Evolutionary conservation across 2,888 invertebrate species (phyloP), one percentile per base, ranked within the genome.

Genomic region (Andrena camellia): DNA sequence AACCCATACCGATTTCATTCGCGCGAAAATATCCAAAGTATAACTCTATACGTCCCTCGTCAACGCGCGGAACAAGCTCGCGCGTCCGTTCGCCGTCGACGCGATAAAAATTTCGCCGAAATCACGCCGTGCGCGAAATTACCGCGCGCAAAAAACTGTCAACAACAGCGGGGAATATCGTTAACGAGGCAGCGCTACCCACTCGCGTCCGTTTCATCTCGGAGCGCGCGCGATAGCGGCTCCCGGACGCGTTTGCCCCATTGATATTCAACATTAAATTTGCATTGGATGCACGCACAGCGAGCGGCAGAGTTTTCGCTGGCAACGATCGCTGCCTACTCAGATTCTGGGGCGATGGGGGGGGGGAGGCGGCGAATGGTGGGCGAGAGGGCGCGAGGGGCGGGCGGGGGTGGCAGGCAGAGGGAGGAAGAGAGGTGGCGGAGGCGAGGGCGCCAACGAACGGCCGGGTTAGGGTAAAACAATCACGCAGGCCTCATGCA

Each of bases 401-500:
- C 6, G 0, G 31, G 52, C 26, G 54, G 63, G 33, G 48, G 52
- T 60, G 26, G 23, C 35, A 3, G 42, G 48, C 50, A 59, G 67
- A 17, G 17, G 1, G 42, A 17, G 13, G 42, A 42, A 42, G 42
- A 42, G 74, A 67, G 67, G 33, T 31, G 50, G 52, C 52, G 52
- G 26, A 48, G 48, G 68, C 42, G 73, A 59, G 50, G 78, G 75
- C 50, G 76, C 77, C 57, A 64, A 69, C 70, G 68, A 69, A 29
- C 73, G 78, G 84, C 81, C 42, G 92, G 91, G 91, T 90, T 89
- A 90, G 93, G 92, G 91, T 92, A 93, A 93, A 93, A 94, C 93
- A 93, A 94, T 94, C 93, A 93, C 92, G 92, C 92, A 92, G 92
- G 92, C 91, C 93, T 94, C 94, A 94, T 94, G 94, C 94, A 94